Conservation (phyloP, 1,140 invertebrate genomes). For the Lepeophtheirus salmonis region DNA sequence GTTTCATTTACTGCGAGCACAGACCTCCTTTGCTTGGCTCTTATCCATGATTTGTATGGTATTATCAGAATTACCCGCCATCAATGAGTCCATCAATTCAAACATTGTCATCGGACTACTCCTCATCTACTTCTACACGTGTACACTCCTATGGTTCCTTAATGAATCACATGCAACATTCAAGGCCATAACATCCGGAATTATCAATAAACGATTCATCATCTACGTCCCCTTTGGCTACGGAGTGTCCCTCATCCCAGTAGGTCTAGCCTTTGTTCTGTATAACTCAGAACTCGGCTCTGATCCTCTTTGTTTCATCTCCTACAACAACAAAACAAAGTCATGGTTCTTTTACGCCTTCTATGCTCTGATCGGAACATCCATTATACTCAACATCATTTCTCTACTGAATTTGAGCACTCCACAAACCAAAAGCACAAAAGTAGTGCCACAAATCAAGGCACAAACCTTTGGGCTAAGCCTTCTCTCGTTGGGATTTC, state of each 20-base stretch:
- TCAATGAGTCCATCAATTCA: neutral
- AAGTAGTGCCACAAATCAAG: conserved; percentile 3
- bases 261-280: conserved; percentile 8
- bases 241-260: conserved; percentile 1
- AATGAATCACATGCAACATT: conserved; percentile 17
- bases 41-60: conserved; percentile 1
- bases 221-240: conserved; percentile 15
- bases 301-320: conserved; percentile 15
- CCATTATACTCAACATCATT: neutral
- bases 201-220: conserved; percentile 6
- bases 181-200: conserved; percentile 15
- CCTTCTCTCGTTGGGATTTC: neutral
- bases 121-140: conserved; percentile 13
- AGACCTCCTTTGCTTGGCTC: neutral
- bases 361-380: neutral
- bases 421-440: conserved; percentile 10
- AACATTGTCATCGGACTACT: conserved; percentile 3
- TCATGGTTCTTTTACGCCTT: neutral
- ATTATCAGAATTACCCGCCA: neutral
- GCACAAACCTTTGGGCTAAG: neutral
- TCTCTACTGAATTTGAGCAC: conserved; percentile 6
- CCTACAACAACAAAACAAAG: neutral
- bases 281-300: neutral
- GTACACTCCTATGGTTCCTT: neutral
- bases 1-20: conserved; percentile 9